A percentile compares a stretch with the other conserved stretches of the same genome.
Conservation (phyloP, 2,797 vertebrate species). For the Eremophila alpestris region DNA sequence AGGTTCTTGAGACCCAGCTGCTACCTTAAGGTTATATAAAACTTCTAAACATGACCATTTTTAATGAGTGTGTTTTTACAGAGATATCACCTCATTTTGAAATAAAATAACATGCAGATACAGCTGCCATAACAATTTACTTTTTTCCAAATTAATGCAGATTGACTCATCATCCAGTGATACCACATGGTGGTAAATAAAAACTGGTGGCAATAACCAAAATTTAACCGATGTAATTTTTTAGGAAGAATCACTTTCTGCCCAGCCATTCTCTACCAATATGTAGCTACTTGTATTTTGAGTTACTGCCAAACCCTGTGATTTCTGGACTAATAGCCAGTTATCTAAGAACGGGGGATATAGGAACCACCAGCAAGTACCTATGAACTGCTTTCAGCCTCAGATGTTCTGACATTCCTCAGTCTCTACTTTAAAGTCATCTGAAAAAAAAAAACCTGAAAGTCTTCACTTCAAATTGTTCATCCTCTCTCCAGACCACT, state of each 20-base stretch:
- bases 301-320: not conserved
- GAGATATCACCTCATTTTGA: not conserved
- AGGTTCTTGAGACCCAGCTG: not conserved
- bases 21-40: not conserved
- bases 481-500: not conserved
- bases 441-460: not conserved
- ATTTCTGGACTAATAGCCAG: not conserved
- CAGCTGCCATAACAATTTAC: not conserved
- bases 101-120: not conserved
- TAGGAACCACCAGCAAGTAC: not conserved
- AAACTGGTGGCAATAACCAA: not conserved
- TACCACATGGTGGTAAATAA: not conserved
- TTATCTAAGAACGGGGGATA: not conserved
- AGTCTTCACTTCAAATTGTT: not conserved
- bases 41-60: not conserved
- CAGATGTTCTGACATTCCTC: not conserved
- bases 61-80: not conserved
- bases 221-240: not conserved
- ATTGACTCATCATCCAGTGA: not conserved
- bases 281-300: not conserved
- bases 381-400: not conserved
- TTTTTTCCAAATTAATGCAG: not conserved
- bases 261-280: not conserved
- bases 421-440: not conserved
- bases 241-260: not conserved